Conservation (phyloP, 2,888 invertebrate genomes). For the Teleiodes luculella region DNA sequence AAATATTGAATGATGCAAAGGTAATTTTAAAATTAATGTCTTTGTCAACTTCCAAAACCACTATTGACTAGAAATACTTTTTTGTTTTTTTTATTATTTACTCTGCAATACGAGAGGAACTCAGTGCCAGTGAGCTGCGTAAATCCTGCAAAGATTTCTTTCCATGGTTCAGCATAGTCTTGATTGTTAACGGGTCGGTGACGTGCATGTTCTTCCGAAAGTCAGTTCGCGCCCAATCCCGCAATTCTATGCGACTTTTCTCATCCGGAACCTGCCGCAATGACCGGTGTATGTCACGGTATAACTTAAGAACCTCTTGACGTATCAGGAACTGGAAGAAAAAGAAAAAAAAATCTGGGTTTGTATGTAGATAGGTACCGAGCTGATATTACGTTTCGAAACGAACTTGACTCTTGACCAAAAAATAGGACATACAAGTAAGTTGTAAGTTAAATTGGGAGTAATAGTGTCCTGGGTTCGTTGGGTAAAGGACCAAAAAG, state of each 20-base stretch:
- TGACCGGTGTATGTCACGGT: conserved; percentile 84
- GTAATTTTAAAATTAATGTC: no score
- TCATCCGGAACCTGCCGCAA: conserved; percentile 82
- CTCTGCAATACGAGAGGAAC: conserved; percentile 33
- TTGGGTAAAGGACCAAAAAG: no score
- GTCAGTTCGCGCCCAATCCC: conserved; percentile 85
- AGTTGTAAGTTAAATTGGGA: no score
- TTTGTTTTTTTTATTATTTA: conserved; percentile 43
- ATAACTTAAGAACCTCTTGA: conserved; percentile 87
- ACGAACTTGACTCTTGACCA: no score
- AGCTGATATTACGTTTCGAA: no score
- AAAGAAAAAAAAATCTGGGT: not conserved
- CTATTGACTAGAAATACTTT: no score
- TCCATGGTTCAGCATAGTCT: conserved; percentile 84
- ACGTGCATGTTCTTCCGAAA: conserved; percentile 85
- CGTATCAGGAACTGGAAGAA: conserved; percentile 86
- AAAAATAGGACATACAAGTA: no score
- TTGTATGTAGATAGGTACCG: no score
- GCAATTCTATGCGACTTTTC: conserved; percentile 80
- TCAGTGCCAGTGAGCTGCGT: conserved; percentile 80
- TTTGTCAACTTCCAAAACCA: no score
- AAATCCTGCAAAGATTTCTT: conserved; percentile 84
- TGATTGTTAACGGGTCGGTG: conserved; percentile 85
- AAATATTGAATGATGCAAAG: no score
- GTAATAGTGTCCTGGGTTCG: no score